Evolutionary conservation across 1,140 invertebrate species (phyloP).

Genomic region (Apolygus lucorum): DNA sequence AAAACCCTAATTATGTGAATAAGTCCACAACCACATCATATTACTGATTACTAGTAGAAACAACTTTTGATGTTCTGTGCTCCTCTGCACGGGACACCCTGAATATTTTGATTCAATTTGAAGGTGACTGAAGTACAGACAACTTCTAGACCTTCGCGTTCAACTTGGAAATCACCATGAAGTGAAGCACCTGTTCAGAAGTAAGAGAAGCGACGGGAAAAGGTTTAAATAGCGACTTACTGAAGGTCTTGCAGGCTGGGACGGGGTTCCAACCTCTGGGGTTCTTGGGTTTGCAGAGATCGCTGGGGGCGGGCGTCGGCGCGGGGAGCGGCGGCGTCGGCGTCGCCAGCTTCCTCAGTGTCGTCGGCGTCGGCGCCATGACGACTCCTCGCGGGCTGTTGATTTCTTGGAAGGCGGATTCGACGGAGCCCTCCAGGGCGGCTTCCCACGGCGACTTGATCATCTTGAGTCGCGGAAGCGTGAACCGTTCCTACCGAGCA

Average conservation of each 20-base stretch:
- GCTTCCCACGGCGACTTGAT: constrained; percentile 65
- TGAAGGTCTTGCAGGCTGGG: constrained; percentile 23
- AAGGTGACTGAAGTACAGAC: too few relatives aligned
- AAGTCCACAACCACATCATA: too few relatives aligned
- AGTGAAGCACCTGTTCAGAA: too few relatives aligned
- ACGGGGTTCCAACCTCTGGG: constrained; percentile 45
- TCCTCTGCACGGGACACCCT: too few relatives aligned
- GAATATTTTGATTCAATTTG: too few relatives aligned
- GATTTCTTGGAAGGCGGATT: constrained; percentile 50
- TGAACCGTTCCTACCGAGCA: constrained; percentile 50
- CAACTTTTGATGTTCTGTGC: too few relatives aligned
- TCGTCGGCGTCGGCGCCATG: constrained; percentile 25
- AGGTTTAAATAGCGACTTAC: too few relatives aligned
- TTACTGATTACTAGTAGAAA: too few relatives aligned
- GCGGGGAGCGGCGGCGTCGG: constrained; percentile 31
- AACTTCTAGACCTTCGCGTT: too few relatives aligned
- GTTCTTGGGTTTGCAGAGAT: constrained; percentile 43
- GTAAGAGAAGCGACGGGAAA: too few relatives aligned
- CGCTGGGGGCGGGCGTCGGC: constrained; percentile 13
- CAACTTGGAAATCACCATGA: too few relatives aligned
- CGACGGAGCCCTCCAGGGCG: constrained; percentile 58
- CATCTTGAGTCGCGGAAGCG: constrained; percentile 49
- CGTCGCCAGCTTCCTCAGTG: constrained; percentile 30
- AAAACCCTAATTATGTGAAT: too few relatives aligned
- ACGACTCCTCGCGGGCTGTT: constrained; percentile 29